Conservation (phyloP, 2,113 vertebrate genomes). For the Columbina picui region DNA sequence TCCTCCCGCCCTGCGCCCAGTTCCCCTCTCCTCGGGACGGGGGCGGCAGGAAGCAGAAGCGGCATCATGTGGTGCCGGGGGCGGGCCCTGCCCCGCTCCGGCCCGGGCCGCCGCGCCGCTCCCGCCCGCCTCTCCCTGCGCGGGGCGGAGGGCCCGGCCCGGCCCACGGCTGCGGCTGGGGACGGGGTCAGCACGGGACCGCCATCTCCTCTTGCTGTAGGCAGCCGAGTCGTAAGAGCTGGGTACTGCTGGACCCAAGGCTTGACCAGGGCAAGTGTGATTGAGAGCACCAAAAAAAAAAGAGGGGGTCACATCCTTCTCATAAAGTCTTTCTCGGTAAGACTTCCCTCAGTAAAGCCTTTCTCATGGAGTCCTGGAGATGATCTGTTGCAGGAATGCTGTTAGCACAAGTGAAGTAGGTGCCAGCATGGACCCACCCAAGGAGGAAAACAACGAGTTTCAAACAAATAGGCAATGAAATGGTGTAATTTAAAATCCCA, state of each 20-base stretch:
- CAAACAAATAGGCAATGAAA: fast-evolving
- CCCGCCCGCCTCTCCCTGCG: not conserved
- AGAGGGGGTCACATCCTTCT: fast-evolving
- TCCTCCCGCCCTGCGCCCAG: not conserved
- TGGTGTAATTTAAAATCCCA: fast-evolving
- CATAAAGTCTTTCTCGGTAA: fast-evolving
- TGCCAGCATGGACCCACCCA: fast-evolving
- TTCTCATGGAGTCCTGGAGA: no score
- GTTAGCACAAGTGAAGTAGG: not conserved
- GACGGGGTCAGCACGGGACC: no score
- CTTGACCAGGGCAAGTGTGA: fast-evolving
- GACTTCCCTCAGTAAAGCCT: not conserved
- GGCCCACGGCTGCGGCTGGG: not conserved
- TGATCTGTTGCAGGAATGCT: fast-evolving
- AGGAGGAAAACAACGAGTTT: fast-evolving
- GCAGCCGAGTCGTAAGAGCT: fast-evolving
- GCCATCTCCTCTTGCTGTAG: fast-evolving
- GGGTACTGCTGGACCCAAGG: not conserved
- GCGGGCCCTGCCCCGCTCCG: not conserved
- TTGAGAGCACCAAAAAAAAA: fast-evolving
- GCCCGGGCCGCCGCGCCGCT: not conserved
- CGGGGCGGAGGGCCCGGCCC: not conserved
- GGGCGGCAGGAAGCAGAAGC: slow-evolving; percentile 18
- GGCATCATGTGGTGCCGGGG: slow-evolving; percentile 43
- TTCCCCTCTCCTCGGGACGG: not conserved